A percentile compares a stretch with the other conserved stretches of the same genome.
Evolutionary conservation across 2,797 vertebrate species (phyloP).

Genomic region (Melopsittacus undulatus): DNA sequence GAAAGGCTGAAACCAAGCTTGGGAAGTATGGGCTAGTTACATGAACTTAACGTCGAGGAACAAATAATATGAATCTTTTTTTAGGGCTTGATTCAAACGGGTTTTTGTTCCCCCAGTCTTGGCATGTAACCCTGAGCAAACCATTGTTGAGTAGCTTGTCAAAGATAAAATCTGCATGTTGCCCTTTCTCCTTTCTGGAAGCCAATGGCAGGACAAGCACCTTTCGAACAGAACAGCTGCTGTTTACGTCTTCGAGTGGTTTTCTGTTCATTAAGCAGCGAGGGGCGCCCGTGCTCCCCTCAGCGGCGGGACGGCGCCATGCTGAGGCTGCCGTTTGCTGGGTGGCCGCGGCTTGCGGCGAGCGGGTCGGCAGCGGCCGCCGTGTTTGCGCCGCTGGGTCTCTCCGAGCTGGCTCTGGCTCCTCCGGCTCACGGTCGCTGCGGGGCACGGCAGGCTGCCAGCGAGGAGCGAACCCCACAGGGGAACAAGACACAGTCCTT

Average conservation of each 20-base stretch:
- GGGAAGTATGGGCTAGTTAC: accelerated
- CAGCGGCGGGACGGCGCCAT: neutral
- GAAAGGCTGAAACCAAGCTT: neutral
- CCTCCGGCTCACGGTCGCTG: neutral
- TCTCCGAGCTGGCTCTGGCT: neutral
- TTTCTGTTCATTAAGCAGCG: accelerated
- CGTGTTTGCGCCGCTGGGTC: accelerated
- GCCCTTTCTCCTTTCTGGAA: neutral
- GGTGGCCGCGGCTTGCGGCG: accelerated
- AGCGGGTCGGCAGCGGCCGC: no score
- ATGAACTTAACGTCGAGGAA: neutral
- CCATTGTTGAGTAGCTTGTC: neutral
- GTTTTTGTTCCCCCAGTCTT: accelerated
- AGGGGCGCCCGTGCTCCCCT: accelerated
- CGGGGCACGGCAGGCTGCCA: neutral
- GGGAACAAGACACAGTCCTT: neutral
- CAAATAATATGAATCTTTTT: accelerated
- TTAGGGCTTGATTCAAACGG: neutral
- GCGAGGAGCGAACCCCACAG: accelerated
- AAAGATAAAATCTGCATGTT: accelerated
- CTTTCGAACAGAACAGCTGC: accelerated
- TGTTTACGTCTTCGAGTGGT: accelerated
- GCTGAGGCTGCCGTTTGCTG: neutral
- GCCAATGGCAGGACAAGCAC: neutral
- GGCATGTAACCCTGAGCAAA: accelerated